A percentile compares a stretch with the other conserved stretches of the same genome.
Conservation (phyloP, 2,113 vertebrate species). For the Phaethon lepturus region DNA sequence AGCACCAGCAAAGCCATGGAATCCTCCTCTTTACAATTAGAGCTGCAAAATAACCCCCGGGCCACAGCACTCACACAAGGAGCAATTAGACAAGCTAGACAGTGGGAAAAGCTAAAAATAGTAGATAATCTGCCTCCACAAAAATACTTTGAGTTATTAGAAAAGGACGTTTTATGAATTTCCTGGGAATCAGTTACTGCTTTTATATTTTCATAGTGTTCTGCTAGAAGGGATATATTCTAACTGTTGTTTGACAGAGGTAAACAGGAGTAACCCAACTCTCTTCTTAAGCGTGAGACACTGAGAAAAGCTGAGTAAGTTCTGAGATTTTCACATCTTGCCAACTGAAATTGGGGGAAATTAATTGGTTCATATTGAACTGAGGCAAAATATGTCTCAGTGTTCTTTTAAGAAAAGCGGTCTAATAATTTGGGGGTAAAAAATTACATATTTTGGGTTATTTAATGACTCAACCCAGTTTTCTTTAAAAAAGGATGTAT, state of each 20-base stretch:
- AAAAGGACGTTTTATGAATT: background rate
- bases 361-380: background rate
- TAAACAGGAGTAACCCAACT: background rate
- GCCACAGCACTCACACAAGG: background rate
- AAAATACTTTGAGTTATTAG: constrained; percentile 17
- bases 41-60: background rate
- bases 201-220: background rate
- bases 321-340: background rate
- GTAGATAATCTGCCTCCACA: constrained; percentile 20
- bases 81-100: constrained; percentile 35
- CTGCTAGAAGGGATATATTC: background rate
- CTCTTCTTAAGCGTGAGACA: background rate
- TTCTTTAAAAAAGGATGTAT: background rate
- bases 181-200: background rate
- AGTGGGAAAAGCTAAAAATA: constrained; percentile 49
- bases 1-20: constrained; percentile 9
- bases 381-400: background rate
- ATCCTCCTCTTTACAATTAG: constrained; percentile 38
- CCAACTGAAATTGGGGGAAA: background rate
- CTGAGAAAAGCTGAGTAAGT: background rate
- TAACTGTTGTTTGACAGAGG: background rate
- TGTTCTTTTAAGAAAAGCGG: background rate
- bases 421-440: background rate
- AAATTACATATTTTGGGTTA: background rate
- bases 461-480: background rate